Base-by-base conservation (phyloP, 2,888 invertebrate species). In the Andricus quercusramuli region DNA sequence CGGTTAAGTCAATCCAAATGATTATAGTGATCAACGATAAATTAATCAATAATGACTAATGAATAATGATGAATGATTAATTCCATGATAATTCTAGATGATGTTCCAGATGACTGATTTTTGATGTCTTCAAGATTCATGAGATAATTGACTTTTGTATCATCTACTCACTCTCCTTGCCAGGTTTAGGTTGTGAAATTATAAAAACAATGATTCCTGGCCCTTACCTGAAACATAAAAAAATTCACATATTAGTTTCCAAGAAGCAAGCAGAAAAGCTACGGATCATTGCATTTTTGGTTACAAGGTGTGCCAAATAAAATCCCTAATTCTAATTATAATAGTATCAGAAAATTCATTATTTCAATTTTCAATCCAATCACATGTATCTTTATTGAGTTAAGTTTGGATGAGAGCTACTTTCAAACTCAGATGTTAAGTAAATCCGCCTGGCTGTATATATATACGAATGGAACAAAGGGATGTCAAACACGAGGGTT, bases 171-270 rank as follows among this genome's bases (percentile, higher is more conserved):
- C 87, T 84, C 79, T 82, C 83, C 83, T 79, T 47, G 83, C 82
- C 82, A 29, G 32, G 51, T 59, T 13, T 56, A 51, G 29, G 15
- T 15, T 25, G 32, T 25, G 22, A 4, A 3, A 47, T 17, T 17
- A 13, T 44, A 32, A 20, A 3, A 20, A 70, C 1, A 41, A 59
- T 79, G 41, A 25, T 41, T 66, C 17, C 37, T 77, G 68, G 66
- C 85, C 82, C 92, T 92, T 91, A 92, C 92, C 91, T 92, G 90
- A 78, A 92, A 92, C 91, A 91, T 78, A 86, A 86, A 82, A 86
- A 86, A 82, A 83, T 17, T 3, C 3, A 1, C 1, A 64, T 25
- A 25, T 64, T 77, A 65, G 25, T 25, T 62, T 62, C 5, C 25
- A 15, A 5, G 1, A 15, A 25, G 2, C 25, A 1, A 15, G 1